phyloP scores from a whole-genome alignment of 2,888 invertebrate genomes.

The Latheticus oryzae region DNA sequence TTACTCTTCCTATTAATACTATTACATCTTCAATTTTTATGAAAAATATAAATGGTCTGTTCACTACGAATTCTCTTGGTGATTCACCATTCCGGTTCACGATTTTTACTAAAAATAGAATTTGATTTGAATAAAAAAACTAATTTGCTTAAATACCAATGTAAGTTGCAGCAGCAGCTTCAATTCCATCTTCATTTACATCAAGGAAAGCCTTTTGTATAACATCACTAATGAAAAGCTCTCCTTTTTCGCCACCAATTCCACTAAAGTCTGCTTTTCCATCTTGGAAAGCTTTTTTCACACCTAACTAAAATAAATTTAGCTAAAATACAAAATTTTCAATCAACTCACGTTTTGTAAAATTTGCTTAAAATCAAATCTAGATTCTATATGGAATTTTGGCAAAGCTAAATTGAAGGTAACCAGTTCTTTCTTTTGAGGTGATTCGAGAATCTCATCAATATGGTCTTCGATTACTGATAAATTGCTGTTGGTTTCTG shows the following conservation, averaged over 20 bases:
- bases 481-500: constrained; percentile 49
- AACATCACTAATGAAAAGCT: constrained; percentile 13
- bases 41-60: constrained; percentile 42
- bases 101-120: constrained; percentile 5
- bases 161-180: constrained; percentile 56
- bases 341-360: constrained; percentile 15
- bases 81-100: neutral
- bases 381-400: constrained; percentile 12
- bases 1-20: constrained; percentile 14
- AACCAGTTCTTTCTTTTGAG: neutral
- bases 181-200: constrained; percentile 30
- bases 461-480: constrained; percentile 2
- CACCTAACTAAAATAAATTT: constrained; percentile 2
- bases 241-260: constrained; percentile 7
- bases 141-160: constrained; percentile 44
- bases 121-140: neutral
- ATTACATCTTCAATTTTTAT: constrained; percentile 24
- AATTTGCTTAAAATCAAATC: constrained; percentile 1
- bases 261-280: constrained; percentile 18
- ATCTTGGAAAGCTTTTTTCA: constrained; percentile 3
- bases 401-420: constrained; percentile 12
- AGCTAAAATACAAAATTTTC: neutral
- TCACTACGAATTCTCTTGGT: constrained; percentile 28
- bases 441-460: neutral
- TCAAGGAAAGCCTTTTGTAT: constrained; percentile 20